Conservation (phyloP, 2,797 vertebrate genomes). For the Poeciliopsis gracilis region DNA sequence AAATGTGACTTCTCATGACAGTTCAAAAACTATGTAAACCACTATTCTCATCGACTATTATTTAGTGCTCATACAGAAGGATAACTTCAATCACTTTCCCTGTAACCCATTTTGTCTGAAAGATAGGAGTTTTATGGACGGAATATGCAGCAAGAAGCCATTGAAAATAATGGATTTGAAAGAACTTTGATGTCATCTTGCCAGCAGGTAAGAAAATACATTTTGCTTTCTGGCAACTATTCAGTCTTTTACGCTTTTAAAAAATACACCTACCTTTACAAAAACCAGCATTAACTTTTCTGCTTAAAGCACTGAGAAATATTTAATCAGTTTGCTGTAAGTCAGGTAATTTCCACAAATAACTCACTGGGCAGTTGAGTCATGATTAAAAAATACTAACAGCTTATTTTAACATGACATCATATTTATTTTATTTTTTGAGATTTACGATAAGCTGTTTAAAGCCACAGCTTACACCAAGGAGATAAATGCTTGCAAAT, state of each 20-base stretch:
- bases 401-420: background rate
- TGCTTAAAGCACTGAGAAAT: background rate
- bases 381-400: background rate
- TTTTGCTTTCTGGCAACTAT: background rate
- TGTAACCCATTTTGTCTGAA: background rate
- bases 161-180: background rate
- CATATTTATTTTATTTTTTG: background rate
- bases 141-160: background rate
- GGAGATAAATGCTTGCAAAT: background rate
- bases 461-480: no score
- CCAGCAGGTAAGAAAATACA: background rate
- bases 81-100: background rate
- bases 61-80: background rate
- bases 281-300: background rate
- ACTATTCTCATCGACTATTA: background rate
- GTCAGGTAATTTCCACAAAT: background rate
- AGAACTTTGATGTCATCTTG: conserved; percentile 3
- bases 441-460: background rate
- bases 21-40: background rate
- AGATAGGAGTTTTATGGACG: background rate
- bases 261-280: background rate
- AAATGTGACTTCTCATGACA: background rate
- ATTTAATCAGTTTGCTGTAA: background rate
- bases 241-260: background rate
- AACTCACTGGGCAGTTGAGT: background rate